Base-by-base conservation (phyloP, 2,797 vertebrate species). In the Eulemur rubriventer region DNA sequence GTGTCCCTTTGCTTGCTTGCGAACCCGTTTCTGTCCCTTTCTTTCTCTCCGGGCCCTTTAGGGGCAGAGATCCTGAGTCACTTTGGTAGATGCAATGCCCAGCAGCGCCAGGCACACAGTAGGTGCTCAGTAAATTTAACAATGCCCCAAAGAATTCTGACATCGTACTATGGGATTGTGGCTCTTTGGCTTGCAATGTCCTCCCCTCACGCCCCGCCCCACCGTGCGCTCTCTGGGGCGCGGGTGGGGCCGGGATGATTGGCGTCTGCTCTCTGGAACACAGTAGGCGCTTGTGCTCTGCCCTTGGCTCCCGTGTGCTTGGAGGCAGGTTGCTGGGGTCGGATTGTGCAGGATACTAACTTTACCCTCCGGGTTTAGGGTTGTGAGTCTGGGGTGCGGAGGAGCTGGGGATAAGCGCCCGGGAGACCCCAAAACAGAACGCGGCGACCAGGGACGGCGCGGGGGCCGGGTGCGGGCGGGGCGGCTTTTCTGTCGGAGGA, bases 401-500 rank as follows among this genome's bases (percentile, higher is more conserved):
- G 41, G 2, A 33, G 22, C 38, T 7, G 41, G 6, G 1, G 3
- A 11, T 16, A 14, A 69, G 20, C 2, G 3, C 7, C 17, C 28
- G 2, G 7, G 11, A 4, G 8, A 2, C 11, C 4, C 14, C 14
- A 1, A 17, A 12, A 4, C 4, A 1, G 0, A 38, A 33, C 2
- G 1, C 7, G 1, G 52, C 24, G 0, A 43, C 41, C 0, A 0
- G 14, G 26, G 1, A 65, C 28, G 0, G 61, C 4, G 46, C 24
- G 0, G 1, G 6, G 46, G 24, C 12, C 11, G 16, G n/a, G n/a
- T 10, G 50, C 3, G 55, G 70, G 90, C 26, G 50, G 84, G 3
- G 72, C 43, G 8, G 55, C 76, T 94, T 97, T 96, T 96, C 81
- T 70, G 96, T 97, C 97, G 96, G 97, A 33, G 88, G 95, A 92